A percentile compares a stretch with the other conserved stretches of the same genome.
These are phyloP conservation scores for Ornithoptera alexandrae DNA, from an alignment of 2,888 invertebrate species.

Conservation along the genomic window DNA sequence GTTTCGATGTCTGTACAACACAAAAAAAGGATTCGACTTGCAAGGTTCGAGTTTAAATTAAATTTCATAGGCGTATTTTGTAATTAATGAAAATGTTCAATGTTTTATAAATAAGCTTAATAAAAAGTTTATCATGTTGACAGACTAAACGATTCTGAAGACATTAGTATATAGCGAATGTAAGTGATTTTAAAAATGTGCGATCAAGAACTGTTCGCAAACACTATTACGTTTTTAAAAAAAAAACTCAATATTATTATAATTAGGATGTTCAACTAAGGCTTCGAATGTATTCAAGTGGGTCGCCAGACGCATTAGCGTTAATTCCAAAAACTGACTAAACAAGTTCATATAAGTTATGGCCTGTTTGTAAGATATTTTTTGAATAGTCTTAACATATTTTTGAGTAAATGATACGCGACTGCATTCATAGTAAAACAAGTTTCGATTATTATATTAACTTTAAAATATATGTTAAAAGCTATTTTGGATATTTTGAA, in stretches of 20 bases:
- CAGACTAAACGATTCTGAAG: background rate
- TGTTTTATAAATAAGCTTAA: background rate
- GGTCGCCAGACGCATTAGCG: conserved; percentile 73
- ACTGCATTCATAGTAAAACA: conserved; percentile 37
- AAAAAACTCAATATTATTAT: conserved; percentile 22
- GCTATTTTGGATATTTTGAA: background rate
- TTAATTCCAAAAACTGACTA: conserved; percentile 63
- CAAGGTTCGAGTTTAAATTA: conserved; percentile 39
- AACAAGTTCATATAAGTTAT: conserved; percentile 47
- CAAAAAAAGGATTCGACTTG: conserved; percentile 47
- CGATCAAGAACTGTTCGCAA: background rate
- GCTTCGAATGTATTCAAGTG: conserved; percentile 53
- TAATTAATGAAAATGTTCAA: background rate
- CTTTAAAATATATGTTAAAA: background rate
- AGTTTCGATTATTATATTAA: conserved; percentile 30
- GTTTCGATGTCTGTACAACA: conserved; percentile 52
- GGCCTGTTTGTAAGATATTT: conserved; percentile 59
- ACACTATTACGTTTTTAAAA: conserved; percentile 11
- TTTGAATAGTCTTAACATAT: conserved; percentile 47
- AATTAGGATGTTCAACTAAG: conserved; percentile 15
- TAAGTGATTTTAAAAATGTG: too few relatives aligned
- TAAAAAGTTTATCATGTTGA: background rate
- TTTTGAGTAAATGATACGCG: conserved; percentile 41
- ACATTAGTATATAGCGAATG: background rate
- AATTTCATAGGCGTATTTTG: conserved; percentile 14